Conservation (phyloP, 2,888 invertebrate species). For the Aromia moschata region DNA sequence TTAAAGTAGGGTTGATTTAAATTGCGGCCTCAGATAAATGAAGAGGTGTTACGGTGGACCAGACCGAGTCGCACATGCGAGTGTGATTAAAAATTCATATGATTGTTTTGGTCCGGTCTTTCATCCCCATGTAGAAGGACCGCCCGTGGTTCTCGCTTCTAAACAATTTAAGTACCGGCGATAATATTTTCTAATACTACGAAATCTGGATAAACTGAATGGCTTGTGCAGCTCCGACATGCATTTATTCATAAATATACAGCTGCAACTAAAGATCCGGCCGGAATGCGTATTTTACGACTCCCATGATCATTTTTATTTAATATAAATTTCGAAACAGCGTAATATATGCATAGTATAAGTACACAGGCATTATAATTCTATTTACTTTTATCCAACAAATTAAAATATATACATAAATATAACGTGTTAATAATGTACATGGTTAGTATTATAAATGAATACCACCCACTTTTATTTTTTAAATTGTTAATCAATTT, state of each 20-base stretch:
- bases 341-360: no score
- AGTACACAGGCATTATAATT: no score
- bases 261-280: constrained; percentile 4
- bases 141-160: constrained; percentile 36
- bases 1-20: constrained; percentile 51
- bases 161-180: constrained; percentile 40
- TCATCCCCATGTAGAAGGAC: constrained; percentile 27
- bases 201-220: constrained; percentile 20
- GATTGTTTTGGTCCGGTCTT: constrained; percentile 10
- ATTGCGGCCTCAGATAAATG: constrained; percentile 58
- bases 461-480: no score
- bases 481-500: no score
- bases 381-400: no score
- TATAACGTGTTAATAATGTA: no score
- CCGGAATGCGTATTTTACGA: no score
- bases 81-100: constrained; percentile 15
- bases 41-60: constrained; percentile 57
- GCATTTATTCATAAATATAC: constrained; percentile 5
- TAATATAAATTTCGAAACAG: no score
- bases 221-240: constrained; percentile 2
- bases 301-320: no score
- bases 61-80: constrained; percentile 17
- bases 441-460: no score
- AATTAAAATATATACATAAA: no score
- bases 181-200: constrained; percentile 34